Percentiles rank a stretch among this genome's conserved stretches.
Evolutionary conservation across 2,113 vertebrate species (phyloP).

Genomic region (Xiphophorus maculatus): DNA sequence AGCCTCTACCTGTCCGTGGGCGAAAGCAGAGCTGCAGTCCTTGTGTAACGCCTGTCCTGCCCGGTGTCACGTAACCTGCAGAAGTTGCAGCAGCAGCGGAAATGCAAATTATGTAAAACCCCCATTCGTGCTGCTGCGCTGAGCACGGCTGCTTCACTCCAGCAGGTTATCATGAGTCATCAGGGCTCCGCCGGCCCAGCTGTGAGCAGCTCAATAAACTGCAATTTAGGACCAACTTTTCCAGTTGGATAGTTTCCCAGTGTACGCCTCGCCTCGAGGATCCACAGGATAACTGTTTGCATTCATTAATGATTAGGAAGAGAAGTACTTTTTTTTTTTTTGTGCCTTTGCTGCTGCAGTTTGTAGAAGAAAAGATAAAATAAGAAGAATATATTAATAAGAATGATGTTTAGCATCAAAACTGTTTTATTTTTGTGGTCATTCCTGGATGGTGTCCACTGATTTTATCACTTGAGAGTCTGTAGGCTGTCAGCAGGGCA

Average conservation of each 20-base stretch:
- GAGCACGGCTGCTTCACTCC: slow-evolving; percentile 9
- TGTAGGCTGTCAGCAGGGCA: slow-evolving; percentile 26
- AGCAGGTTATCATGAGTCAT: slow-evolving; percentile 45
- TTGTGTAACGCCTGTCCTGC: background rate
- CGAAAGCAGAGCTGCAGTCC: slow-evolving; percentile 5
- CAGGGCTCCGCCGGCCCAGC: slow-evolving; percentile 20
- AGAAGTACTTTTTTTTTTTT: background rate
- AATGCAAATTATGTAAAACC: slow-evolving; percentile 28
- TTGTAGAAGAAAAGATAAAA: background rate
- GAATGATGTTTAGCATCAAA: background rate
- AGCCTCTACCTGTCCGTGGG: background rate
- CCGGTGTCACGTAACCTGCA: slow-evolving; percentile 1
- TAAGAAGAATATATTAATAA: background rate
- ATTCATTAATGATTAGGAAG: slow-evolving; percentile 30
- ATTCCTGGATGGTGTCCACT: slow-evolving; percentile 1
- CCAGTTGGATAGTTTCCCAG: slow-evolving; percentile 22
- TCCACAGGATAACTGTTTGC: slow-evolving; percentile 15
- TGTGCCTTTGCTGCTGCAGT: background rate
- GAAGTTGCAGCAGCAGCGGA: slow-evolving; percentile 8
- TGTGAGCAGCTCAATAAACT: slow-evolving; percentile 24
- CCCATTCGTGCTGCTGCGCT: slow-evolving; percentile 12
- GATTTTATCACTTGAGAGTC: slow-evolving; percentile 27
- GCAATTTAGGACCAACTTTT: slow-evolving; percentile 22
- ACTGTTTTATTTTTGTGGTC: background rate
- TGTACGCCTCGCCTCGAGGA: slow-evolving; percentile 21